Evolutionary conservation across 2,797 vertebrate species (phyloP).

Genomic region (Gymnoscopelus microlampas): DNA sequence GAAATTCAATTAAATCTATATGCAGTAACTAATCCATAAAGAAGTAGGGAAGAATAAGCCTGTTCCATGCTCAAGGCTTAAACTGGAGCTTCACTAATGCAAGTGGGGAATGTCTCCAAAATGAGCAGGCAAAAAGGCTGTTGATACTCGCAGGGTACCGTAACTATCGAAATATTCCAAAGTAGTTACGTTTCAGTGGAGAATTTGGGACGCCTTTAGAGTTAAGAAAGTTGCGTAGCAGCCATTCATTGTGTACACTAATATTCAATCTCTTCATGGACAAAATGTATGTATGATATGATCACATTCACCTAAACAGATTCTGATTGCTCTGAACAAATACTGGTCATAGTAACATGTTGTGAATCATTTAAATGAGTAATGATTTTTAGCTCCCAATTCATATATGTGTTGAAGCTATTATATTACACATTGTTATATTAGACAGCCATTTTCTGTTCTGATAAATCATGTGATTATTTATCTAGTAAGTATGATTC

Average conservation of each 20-base stretch:
- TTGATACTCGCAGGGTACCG: constrained; percentile 13
- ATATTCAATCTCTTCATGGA: not conserved
- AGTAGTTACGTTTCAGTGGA: constrained; percentile 9
- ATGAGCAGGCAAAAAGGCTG: constrained; percentile 34
- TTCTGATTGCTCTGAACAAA: no score
- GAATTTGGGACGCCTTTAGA: constrained; percentile 1
- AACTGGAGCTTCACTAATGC: constrained; percentile 51
- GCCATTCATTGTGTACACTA: constrained; percentile 4
- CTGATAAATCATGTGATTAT: not conserved
- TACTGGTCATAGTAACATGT: no score
- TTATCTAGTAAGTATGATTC: not conserved
- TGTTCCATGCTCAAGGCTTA: constrained; percentile 56
- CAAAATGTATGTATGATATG: not conserved
- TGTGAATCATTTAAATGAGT: no score
- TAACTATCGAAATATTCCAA: constrained; percentile 23
- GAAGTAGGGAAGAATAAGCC: constrained; percentile 54
- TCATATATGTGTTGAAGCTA: no score
- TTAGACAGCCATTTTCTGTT: no score
- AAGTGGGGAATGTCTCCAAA: constrained; percentile 33
- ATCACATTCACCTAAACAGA: not conserved
- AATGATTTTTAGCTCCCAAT: no score
- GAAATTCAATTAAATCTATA: constrained; percentile 70
- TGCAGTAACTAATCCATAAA: constrained; percentile 57
- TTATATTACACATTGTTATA: no score
- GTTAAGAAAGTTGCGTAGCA: not conserved